Conservation (phyloP, 2,113 vertebrate species). For the Balaeniceps rex region DNA sequence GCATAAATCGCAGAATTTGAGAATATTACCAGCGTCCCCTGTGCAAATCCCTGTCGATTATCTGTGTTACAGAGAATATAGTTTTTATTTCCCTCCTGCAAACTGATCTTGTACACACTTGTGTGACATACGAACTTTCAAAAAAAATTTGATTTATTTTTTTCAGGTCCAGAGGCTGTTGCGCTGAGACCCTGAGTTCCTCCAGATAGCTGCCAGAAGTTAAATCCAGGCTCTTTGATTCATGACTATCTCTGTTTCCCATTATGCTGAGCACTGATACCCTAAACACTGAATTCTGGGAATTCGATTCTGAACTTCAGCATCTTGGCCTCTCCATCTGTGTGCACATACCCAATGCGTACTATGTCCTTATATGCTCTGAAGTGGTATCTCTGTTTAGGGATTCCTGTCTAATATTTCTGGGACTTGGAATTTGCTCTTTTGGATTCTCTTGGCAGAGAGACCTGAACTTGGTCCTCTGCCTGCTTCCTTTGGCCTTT, state of each 20-base stretch:
- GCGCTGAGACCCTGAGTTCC: background rate
- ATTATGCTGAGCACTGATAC: background rate
- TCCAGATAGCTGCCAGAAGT: background rate
- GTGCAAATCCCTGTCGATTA: background rate
- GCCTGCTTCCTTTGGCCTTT: conserved; percentile 41
- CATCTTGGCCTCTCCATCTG: background rate
- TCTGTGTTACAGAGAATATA: background rate
- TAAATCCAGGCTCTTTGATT: background rate
- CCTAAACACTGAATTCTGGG: background rate
- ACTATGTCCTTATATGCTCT: conserved; percentile 15
- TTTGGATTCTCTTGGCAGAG: conserved; percentile 30
- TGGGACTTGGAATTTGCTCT: conserved; percentile 45
- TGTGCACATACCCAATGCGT: background rate
- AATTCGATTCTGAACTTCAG: conserved; percentile 1
- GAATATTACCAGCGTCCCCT: background rate
- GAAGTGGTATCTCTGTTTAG: background rate
- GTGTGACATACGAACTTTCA: background rate
- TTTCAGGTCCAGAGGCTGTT: background rate
- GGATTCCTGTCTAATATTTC: conserved; percentile 15
- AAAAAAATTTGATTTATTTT: background rate
- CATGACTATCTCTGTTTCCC: background rate
- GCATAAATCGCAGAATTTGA: background rate
- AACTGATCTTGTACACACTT: background rate
- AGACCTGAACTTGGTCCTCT: background rate
- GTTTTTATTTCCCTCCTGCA: background rate